Base-by-base conservation (phyloP, 1,140 invertebrate genomes). In the Bombus sylvicola region DNA sequence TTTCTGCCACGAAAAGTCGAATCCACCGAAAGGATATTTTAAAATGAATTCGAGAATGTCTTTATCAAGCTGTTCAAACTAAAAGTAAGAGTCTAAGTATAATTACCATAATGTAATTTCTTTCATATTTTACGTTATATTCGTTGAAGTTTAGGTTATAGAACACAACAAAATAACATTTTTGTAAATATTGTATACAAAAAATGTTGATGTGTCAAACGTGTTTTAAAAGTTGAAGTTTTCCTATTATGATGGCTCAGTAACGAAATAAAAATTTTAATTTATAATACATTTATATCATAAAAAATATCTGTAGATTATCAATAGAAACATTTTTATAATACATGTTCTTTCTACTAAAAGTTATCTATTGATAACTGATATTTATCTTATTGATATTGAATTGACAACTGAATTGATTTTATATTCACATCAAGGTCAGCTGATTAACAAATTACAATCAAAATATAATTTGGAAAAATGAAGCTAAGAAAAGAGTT, bases 401-500 rank as follows among this genome's bases (percentile, higher is more conserved):
- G 18, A 53, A 53, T 22, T 22, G 47, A 53, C 18, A 53, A 53
- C 47, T 53, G 18, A 53, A 53, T 53, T 53, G 28, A 18, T 78
- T 53, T 72, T 53, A 47, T 25, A 22, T 43, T 64, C 64, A 28
- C 22, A 18, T 59, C 34, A 79, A 83, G 62, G 34, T 47, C 76
- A 72, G 76, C 69, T 64, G 68, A 80, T 80, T 43, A 62, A 71
- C 9, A 78, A 31, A 72, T 28, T 66, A 72, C 15, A n/a, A 64
- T 53, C 34, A 64, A 72, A 31, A 72, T 72, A 64, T 13, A 78
- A 25, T 37, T 34, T 9, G n/a, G 28, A 25, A 80, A 72, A 43
- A 85, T 85, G 83, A 85, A 80, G 68, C 68, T 85, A 25, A 37
- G 76, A n/a, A 85, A 85, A 41, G 76, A 80, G 66, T 43, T 85